Conservation (phyloP, 2,888 invertebrate genomes). For the Torymus aiolomorphi region DNA sequence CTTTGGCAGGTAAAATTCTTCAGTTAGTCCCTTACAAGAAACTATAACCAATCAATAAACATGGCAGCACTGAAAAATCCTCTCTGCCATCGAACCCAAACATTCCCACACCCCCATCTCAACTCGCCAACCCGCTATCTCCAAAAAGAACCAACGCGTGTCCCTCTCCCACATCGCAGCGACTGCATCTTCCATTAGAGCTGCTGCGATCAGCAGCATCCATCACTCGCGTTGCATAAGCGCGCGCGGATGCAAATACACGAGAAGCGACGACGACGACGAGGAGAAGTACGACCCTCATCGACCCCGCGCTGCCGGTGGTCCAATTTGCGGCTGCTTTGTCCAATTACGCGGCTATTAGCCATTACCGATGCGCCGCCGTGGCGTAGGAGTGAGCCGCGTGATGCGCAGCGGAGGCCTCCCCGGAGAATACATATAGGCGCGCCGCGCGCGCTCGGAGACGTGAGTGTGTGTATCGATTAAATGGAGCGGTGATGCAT, state of each 20-base stretch:
- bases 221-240: too few relatives aligned
- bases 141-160: too few relatives aligned
- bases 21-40: too few relatives aligned
- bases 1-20: too few relatives aligned
- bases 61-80: too few relatives aligned
- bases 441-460: neutral
- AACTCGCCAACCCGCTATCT: too few relatives aligned
- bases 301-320: constrained; percentile 70
- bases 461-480: constrained; percentile 21
- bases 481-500: constrained; percentile 17
- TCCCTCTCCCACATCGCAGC: too few relatives aligned
- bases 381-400: neutral
- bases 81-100: too few relatives aligned
- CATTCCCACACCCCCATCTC: too few relatives aligned
- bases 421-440: too few relatives aligned
- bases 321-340: constrained; percentile 76
- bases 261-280: constrained; percentile 20
- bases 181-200: too few relatives aligned
- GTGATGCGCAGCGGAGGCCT: neutral
- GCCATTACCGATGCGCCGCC: constrained; percentile 64
- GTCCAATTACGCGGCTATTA: constrained; percentile 72
- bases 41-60: too few relatives aligned
- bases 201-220: neutral
- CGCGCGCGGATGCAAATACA: constrained; percentile 69
- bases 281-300: constrained; percentile 67